Conservation (phyloP, 2,888 invertebrate species). For the Blomia tropicalis region DNA sequence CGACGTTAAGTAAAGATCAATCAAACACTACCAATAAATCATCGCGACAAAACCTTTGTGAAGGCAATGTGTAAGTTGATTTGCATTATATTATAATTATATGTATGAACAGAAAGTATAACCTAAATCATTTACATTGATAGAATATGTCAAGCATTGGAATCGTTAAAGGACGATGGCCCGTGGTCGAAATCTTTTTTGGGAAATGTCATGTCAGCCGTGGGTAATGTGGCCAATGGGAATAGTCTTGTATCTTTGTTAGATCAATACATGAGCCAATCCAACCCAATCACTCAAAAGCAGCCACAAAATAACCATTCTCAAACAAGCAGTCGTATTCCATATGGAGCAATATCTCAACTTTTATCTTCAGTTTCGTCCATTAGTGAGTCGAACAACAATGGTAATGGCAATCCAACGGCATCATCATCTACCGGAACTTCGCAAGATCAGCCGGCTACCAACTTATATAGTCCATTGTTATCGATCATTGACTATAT, state of each 20-base stretch:
- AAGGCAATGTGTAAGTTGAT: constrained; percentile 20
- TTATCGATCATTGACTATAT: constrained; percentile 25
- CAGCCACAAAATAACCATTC: background rate
- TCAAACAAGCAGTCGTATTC: background rate
- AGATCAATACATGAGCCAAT: constrained; percentile 17
- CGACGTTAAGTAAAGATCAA: no score
- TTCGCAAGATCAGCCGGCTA: background rate
- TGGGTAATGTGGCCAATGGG: constrained; percentile 19
- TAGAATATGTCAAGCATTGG: constrained; percentile 22
- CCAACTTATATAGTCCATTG: constrained; percentile 21
- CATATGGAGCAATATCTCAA: constrained; percentile 16
- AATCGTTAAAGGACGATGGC: constrained; percentile 19
- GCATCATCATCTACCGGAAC: background rate
- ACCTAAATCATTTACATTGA: background rate
- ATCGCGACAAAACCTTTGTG: constrained; percentile 17
- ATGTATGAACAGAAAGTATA: background rate
- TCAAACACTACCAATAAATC: constrained; percentile 12
- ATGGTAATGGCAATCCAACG: background rate
- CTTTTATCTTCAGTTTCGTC: background rate
- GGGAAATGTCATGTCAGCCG: constrained; percentile 21
- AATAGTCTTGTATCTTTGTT: constrained; percentile 18
- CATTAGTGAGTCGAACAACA: background rate
- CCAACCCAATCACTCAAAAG: background rate
- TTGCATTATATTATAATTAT: background rate
- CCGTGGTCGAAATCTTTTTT: constrained; percentile 19